A percentile compares a stretch with the other conserved stretches of the same genome.
These are phyloP conservation scores for Meandrina meandrites DNA, from an alignment of 92 coral and sea anemone genomes.

Conservation along the genomic window DNA sequence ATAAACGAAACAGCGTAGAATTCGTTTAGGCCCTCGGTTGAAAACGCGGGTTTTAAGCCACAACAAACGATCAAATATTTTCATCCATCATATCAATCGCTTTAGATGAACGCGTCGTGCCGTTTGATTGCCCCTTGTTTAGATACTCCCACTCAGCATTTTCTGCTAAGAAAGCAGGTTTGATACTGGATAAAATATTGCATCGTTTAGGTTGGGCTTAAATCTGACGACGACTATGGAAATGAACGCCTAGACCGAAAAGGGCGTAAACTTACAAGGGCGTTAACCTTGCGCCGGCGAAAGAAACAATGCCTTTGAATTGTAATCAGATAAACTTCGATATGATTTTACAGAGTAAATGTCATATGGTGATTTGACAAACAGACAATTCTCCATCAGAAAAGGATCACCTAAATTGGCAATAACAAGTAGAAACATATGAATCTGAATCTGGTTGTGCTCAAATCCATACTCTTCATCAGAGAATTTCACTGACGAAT, in stretches of 20 bases:
- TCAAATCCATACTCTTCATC: not conserved
- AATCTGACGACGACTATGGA: not conserved
- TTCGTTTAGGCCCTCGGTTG: not conserved
- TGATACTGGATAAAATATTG: not conserved
- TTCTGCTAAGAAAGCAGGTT: not conserved
- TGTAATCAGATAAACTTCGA: not conserved
- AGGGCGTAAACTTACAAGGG: slow-evolving; percentile 21
- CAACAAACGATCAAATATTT: not conserved
- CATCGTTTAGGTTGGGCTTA: not conserved
- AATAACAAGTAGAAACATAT: not conserved
- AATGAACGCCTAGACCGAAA: not conserved
- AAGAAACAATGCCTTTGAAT: not conserved
- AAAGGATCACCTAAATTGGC: not conserved
- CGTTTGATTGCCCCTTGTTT: not conserved
- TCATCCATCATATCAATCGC: not conserved
- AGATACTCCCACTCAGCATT: not conserved
- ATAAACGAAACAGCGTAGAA: not conserved
- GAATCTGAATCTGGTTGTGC: not conserved
- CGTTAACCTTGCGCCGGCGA: not conserved
- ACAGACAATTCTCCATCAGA: not conserved
- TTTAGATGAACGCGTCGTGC: not conserved
- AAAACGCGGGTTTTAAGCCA: not conserved
- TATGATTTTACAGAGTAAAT: not conserved
- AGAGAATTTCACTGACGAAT: not conserved
- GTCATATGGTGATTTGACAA: not conserved